Conservation (phyloP, 92 coral and sea anemone genomes). For the Blastomussa wellsi region DNA sequence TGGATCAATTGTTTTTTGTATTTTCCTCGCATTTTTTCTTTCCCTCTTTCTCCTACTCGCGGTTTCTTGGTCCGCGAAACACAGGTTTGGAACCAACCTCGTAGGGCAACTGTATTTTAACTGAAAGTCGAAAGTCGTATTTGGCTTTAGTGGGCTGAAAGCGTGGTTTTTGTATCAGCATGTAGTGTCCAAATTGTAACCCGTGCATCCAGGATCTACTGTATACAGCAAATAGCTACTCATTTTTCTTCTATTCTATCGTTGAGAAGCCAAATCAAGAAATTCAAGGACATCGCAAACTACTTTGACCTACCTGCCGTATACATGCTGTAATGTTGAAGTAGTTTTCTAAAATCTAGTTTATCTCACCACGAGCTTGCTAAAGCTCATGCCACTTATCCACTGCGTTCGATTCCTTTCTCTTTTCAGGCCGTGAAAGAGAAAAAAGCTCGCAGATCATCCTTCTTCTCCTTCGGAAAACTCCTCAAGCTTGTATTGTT, state of each 20-base stretch:
- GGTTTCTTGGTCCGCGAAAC: not conserved
- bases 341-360: too few relatives aligned
- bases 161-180: too few relatives aligned
- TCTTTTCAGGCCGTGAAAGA: slow-evolving; percentile 58
- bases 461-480: slow-evolving; percentile 62
- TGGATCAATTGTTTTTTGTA: too few relatives aligned
- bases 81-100: too few relatives aligned
- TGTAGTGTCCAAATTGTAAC: not conserved
- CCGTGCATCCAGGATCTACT: not conserved
- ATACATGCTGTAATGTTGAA: not conserved
- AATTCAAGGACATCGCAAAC: not conserved
- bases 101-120: too few relatives aligned
- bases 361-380: not conserved
- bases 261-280: not conserved
- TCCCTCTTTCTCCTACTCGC: not conserved
- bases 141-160: too few relatives aligned
- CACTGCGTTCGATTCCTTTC: too few relatives aligned
- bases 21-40: not conserved
- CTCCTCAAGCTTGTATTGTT: slow-evolving; percentile 75
- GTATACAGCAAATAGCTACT: not conserved
- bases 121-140: too few relatives aligned
- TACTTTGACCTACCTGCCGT: not conserved
- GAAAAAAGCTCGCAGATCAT: slow-evolving; percentile 49
- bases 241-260: not conserved
- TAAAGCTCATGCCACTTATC: not conserved